Conservation (phyloP, 1,140 invertebrate genomes). For the Bombus terrestris region DNA sequence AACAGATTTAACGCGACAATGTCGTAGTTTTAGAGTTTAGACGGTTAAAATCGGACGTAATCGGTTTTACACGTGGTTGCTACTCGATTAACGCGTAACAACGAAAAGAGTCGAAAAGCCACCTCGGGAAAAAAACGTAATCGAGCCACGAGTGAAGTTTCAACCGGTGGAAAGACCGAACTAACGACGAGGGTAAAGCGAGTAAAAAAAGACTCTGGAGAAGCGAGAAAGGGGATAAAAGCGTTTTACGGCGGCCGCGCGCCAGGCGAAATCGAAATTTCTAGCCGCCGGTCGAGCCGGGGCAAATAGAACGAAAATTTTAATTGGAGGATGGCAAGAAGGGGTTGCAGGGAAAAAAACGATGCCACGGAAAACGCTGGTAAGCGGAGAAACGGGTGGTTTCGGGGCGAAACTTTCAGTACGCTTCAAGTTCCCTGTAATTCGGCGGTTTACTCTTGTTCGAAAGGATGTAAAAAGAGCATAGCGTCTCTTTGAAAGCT, state of each 20-base stretch:
- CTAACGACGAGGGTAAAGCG: constrained; percentile 22
- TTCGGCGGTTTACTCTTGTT: constrained; percentile 8
- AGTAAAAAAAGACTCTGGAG: not conserved
- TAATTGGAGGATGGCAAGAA: constrained; percentile 31
- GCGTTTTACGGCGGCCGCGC: constrained; percentile 5
- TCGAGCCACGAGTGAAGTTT: constrained; percentile 1
- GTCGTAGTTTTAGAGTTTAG: too few species aligned
- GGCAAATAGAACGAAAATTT: constrained; percentile 41
- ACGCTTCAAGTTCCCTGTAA: constrained; percentile 13
- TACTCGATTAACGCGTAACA: constrained; percentile 19
- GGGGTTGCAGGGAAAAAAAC: not conserved
- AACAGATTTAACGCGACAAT: too few species aligned
- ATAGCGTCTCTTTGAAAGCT: not conserved
- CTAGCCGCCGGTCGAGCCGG: not conserved
- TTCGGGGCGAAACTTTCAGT: not conserved
- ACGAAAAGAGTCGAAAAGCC: constrained; percentile 13
- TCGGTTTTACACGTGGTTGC: constrained; percentile 6
- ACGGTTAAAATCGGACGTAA: not conserved
- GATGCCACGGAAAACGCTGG: not conserved
- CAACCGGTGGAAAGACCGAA: constrained; percentile 7
- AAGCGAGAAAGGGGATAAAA: constrained; percentile 16
- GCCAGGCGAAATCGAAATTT: constrained; percentile 29
- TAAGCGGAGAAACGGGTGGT: not conserved
- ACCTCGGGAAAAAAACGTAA: not conserved
- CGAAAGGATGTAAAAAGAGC: not conserved